phyloP scores from a whole-genome alignment of 1,140 invertebrate species.

The Ectropis grisescens region DNA sequence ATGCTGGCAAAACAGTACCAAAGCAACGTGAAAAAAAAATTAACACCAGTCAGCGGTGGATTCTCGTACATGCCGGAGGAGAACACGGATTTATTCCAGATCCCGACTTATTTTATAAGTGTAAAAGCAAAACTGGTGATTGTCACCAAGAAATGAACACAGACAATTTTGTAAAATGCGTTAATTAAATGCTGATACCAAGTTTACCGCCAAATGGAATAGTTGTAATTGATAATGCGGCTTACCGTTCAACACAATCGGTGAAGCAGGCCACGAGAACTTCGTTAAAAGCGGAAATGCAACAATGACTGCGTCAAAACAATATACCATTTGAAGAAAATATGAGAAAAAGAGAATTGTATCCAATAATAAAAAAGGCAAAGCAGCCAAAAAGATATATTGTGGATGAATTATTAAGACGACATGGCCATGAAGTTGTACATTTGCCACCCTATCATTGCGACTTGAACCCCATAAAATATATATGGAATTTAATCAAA shows the following conservation, averaged over 20 bases:
- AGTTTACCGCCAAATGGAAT: conserved; percentile 29
- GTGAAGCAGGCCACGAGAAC: conserved; percentile 15
- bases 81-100: conserved; percentile 21
- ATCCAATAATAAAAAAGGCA: conserved; percentile 6
- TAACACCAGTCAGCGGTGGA: conserved; percentile 14
- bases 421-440: conserved; percentile 18
- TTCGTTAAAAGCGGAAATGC: conserved; percentile 1
- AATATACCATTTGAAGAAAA: conserved; percentile 7
- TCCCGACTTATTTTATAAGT: conserved; percentile 17
- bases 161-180: conserved; percentile 17
- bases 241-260: conserved; percentile 32
- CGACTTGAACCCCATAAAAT: conserved; percentile 9
- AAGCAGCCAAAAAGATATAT: conserved; percentile 16
- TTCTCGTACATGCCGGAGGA: conserved; percentile 19
- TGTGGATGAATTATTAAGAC: conserved; percentile 9
- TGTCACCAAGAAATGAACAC: conserved; percentile 23
- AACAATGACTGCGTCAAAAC: conserved; percentile 3
- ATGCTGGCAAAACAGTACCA: conserved; percentile 13
- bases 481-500: conserved; percentile 1
- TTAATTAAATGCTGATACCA: conserved; percentile 19
- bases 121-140: conserved; percentile 15
- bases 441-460: conserved; percentile 14
- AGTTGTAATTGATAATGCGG: conserved; percentile 44
- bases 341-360: conserved; percentile 15
- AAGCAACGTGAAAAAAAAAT: conserved; percentile 6